Evolutionary conservation across 1,140 invertebrate species (phyloP).

Genomic region (Chironomus tepperi): DNA sequence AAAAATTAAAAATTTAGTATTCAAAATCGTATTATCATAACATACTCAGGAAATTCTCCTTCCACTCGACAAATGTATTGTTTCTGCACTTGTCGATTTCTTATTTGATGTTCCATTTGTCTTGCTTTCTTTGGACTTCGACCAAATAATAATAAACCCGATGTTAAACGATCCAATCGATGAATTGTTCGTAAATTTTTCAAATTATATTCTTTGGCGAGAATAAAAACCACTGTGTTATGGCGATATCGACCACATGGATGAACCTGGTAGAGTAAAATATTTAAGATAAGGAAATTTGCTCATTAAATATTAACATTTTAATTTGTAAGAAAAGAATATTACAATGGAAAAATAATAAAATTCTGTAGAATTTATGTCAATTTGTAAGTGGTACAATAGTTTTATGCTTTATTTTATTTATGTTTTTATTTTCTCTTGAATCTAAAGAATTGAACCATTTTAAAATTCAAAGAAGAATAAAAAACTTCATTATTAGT

Average conservation of each 20-base stretch:
- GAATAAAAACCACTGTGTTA: conserved; percentile 92
- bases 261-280: conserved; percentile 63
- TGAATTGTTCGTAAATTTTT: conserved; percentile 90
- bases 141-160: conserved; percentile 87
- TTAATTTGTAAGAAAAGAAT: no score
- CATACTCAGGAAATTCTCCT: conserved; percentile 92
- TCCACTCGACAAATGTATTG: conserved; percentile 96
- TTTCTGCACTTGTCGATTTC: conserved; percentile 84
- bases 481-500: no score
- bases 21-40: conserved; percentile 30
- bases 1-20: conserved; percentile 22
- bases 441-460: no score
- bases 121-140: conserved; percentile 84
- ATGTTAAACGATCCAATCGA: conserved; percentile 85
- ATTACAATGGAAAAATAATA: background rate
- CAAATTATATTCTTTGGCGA: conserved; percentile 91
- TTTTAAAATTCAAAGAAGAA: no score
- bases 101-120: conserved; percentile 89
- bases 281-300: no score
- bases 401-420: no score
- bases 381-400: no score
- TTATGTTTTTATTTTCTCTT: no score
- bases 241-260: conserved; percentile 93
- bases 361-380: no score
- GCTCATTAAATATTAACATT: no score